Evolutionary conservation across 2,797 vertebrate genomes (phyloP).

Genomic region (Squalus acanthias): DNA sequence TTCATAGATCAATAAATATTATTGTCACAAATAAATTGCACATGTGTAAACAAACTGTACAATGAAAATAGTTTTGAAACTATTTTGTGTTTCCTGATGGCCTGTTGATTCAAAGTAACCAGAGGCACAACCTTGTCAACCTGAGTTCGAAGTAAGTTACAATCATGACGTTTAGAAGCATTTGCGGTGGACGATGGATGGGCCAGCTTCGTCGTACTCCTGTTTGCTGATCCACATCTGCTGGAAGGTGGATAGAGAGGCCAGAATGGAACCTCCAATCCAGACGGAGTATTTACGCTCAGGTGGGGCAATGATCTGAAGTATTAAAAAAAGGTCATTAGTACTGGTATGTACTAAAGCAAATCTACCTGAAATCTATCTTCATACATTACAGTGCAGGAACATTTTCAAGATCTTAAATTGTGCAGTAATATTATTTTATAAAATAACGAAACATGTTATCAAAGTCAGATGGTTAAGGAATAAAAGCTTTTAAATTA

Average conservation of each 20-base stretch:
- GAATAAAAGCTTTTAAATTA: background rate
- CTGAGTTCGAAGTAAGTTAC: constrained; percentile 35
- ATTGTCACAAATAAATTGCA: constrained; percentile 75
- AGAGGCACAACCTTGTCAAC: constrained; percentile 51
- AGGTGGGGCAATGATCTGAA: constrained; percentile 67
- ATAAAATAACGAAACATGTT: background rate
- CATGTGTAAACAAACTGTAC: constrained; percentile 82
- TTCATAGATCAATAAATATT: constrained; percentile 85
- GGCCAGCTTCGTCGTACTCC: constrained; percentile 63
- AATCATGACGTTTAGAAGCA: constrained; percentile 63
- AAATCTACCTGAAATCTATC: background rate
- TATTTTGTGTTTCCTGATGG: constrained; percentile 43
- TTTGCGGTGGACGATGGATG: constrained; percentile 76
- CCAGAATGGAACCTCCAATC: constrained; percentile 70
- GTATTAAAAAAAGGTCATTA: constrained; percentile 34
- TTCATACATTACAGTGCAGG: background rate
- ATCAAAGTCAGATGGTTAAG: background rate
- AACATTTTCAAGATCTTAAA: background rate
- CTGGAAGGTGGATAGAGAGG: constrained; percentile 61
- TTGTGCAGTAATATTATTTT: background rate
- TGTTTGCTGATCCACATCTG: constrained; percentile 68
- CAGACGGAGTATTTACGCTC: constrained; percentile 75
- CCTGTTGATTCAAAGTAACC: constrained; percentile 51
- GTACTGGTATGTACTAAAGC: background rate
- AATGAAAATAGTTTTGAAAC: constrained; percentile 61